A percentile compares a stretch with the other conserved stretches of the same genome.
These are phyloP conservation scores for Drosophila ironensis DNA, from an alignment of 1,140 invertebrate genomes.

Conservation along the genomic window DNA sequence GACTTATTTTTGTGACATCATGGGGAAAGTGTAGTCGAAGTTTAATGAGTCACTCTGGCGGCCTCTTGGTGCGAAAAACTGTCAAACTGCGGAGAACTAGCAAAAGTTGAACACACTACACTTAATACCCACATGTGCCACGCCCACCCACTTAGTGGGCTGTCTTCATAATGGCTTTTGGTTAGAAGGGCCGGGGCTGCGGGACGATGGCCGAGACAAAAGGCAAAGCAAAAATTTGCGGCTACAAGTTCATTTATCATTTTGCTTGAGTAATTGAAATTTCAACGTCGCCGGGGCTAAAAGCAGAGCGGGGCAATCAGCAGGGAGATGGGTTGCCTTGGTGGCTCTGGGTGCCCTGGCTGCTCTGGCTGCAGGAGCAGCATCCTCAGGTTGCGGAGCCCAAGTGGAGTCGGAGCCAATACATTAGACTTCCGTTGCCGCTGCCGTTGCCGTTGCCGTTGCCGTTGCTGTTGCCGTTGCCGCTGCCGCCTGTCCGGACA, in stretches of 20 bases:
- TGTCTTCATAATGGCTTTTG: constrained; percentile 76
- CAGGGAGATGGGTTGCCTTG: constrained; percentile 16
- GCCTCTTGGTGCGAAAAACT: constrained; percentile 33
- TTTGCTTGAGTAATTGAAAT: constrained; percentile 79
- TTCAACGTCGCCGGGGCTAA: constrained; percentile 56
- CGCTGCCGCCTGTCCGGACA: constrained; percentile 49
- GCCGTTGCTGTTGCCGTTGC: constrained; percentile 16
- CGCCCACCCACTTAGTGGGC: constrained; percentile 76
- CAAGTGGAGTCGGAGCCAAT: constrained; percentile 54
- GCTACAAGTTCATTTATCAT: constrained; percentile 78
- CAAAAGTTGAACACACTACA: constrained; percentile 43
- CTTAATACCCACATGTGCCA: constrained; percentile 46
- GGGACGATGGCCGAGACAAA: constrained; percentile 38
- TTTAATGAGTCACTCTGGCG: constrained; percentile 29
- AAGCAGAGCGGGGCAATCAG: constrained; percentile 50
- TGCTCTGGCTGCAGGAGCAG: background rate
- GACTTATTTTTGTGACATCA: constrained; percentile 3
- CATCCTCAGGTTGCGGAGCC: constrained; percentile 1
- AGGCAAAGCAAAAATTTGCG: constrained; percentile 73
- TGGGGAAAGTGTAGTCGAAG: constrained; percentile 7
- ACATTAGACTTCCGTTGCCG: constrained; percentile 60
- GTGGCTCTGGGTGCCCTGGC: background rate
- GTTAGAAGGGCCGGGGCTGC: background rate
- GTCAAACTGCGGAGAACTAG: constrained; percentile 23
- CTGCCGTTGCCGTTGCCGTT: constrained; percentile 17